Conservation (phyloP, 2,888 invertebrate genomes). For the Deroplatys truncata region DNA sequence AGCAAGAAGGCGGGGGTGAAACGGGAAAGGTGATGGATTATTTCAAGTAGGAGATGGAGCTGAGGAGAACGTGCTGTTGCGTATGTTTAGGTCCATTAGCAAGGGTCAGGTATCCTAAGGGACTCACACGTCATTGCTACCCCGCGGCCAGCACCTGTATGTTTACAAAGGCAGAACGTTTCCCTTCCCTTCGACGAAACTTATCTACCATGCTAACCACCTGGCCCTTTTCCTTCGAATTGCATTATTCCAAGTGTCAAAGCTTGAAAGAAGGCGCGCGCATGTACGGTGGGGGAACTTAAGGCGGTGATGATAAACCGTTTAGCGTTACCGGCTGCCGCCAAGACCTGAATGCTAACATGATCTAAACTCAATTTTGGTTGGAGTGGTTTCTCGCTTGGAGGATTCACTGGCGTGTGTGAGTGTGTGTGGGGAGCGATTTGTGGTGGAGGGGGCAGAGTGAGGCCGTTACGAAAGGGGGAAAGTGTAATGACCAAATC, state of each 20-base stretch:
- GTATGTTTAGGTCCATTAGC: background rate
- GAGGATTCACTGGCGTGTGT: background rate
- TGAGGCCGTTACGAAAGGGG: background rate
- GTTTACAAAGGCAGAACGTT: background rate
- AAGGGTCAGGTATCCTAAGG: background rate
- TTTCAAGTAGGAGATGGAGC: background rate
- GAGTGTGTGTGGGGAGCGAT: background rate
- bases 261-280: constrained; percentile 5
- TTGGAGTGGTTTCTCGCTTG: background rate
- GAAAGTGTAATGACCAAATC: constrained; percentile 22
- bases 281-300: background rate
- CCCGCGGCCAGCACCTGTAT: background rate
- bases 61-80: constrained; percentile 1
- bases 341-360: constrained; percentile 22
- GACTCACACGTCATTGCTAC: background rate
- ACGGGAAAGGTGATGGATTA: constrained; percentile 5
- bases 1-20: background rate
- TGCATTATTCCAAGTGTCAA: constrained; percentile 8
- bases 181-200: background rate
- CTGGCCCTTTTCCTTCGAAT: background rate
- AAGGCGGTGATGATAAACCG: constrained; percentile 18
- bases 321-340: constrained; percentile 10
- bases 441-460: background rate
- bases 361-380: constrained; percentile 26
- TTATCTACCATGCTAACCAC: background rate